A percentile compares a stretch with the other conserved stretches of the same genome.
Evolutionary conservation across 2,888 invertebrate species (phyloP).

Genomic region (Osmoderma eremita): DNA sequence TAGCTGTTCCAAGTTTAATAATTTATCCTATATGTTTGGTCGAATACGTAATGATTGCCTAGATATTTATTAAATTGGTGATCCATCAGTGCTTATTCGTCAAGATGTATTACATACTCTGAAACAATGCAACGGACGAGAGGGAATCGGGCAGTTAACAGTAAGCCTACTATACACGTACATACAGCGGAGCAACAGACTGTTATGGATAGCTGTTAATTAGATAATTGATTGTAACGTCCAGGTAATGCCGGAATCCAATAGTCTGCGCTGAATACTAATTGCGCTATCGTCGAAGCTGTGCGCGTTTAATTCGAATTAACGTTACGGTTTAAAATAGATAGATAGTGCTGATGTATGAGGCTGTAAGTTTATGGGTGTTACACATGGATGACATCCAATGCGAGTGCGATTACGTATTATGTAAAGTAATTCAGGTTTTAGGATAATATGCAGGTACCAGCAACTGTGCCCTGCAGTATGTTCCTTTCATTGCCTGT

Average conservation of each 20-base stretch:
- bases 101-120: too few species aligned
- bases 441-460: too few species aligned
- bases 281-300: slow-evolving; percentile 12
- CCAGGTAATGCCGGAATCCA: slow-evolving; percentile 37
- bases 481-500: too few species aligned
- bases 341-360: slow-evolving; percentile 30
- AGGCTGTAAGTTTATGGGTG: slow-evolving; percentile 18
- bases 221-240: slow-evolving; percentile 45
- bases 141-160: too few species aligned
- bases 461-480: too few species aligned
- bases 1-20: too few species aligned
- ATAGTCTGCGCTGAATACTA: slow-evolving; percentile 32
- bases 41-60: too few species aligned
- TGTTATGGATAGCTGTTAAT: slow-evolving; percentile 40
- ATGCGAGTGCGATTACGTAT: not conserved
- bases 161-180: not conserved
- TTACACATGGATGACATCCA: not conserved
- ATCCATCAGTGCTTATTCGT: too few species aligned
- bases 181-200: slow-evolving; percentile 21
- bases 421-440: not conserved
- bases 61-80: too few species aligned
- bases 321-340: slow-evolving; percentile 26
- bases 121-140: too few species aligned
- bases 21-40: too few species aligned
- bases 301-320: slow-evolving; percentile 30